Base-by-base conservation (phyloP, 2,797 vertebrate genomes). In the Typhlichthys eigenmanni region DNA sequence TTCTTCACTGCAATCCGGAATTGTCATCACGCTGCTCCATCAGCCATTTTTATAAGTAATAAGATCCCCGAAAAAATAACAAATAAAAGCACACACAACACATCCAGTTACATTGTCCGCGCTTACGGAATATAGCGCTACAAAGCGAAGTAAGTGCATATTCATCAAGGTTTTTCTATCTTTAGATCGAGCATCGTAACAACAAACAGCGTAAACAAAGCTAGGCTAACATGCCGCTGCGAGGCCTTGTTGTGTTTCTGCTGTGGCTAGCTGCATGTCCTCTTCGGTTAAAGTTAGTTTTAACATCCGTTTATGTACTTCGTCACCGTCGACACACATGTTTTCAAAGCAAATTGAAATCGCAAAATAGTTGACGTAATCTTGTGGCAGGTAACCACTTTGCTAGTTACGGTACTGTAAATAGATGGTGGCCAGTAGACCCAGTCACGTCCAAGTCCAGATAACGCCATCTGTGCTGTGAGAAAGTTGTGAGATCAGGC, bases 21-120 rank as follows among this genome's bases (percentile, higher is more conserved):
- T 70, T 75, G 76, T 71, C 78, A 74, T 83, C 68, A 53, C 63
- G 68, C 72, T 63, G 79, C 63, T 55, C 4, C 48, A 60, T 83
- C 89, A 72, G 87, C 82, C 90, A 90, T 90, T 89, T 80, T 91
- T 84, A 72, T 72, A 32, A 62, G 79, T 71, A 73, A 62, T 62
- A 75, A 73, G 66, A 68, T 73, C 65, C 60, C 43, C 12, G 69
- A 80, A 65, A 78, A 69, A 80, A 65, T 24, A 24, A 24, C 24
- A 84, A 82, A 66, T 72, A 14, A 34, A 46, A 57, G 13, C 7
- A 85, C 74, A 85, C 69, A 82, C 51, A 34, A 55, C 69, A 81
- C 16, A 12, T 1, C 8, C 47, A n/a, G 53, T 53, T 46, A 60
- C 14, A 56, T 57, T 65, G 60, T 64, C 69, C 12, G 59, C 55